Evolutionary conservation across 2,888 invertebrate genomes (phyloP), one percentile per base, ranked within the genome.

Genomic region (Archaeoteleia sp.): DNA sequence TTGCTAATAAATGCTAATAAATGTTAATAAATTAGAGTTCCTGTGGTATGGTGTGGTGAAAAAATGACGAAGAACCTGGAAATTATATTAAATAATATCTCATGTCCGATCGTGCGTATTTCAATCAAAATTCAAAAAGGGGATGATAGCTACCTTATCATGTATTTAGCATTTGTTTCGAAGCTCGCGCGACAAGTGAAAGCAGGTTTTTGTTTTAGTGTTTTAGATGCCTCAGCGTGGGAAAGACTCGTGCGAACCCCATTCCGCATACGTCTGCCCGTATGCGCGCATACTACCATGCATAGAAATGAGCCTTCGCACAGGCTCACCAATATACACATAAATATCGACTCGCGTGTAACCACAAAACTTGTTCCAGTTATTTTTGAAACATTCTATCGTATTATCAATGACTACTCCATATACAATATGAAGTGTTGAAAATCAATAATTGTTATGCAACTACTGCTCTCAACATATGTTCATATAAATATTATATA

Each of bases 181-280:
- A 58, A 46, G 46, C 49, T 69, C 53, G 53, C 39, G 65, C 61
- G 53, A 69, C 55, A 66, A 61, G 61, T 69, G 61, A 61, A 63
- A 54, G 60, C 72, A 69, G 75, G 79, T 82, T 81, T 20, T 82
- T 82, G 79, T 81, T 82, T 82, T 78, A 78, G 75, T 76, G 75
- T 79, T 83, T 81, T 77, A 79, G 76, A 78, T 76, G 77, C 75
- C 77, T 74, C 67, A 72, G 73, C 82, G 83, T 84, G 83, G 81
- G 83, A 84, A 84, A 78, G 76, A 74, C 73, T 75, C 72, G 75
- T 70, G 73, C 67, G 71, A 67, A 68, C 63, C 67, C 68, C 63
- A 51, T 62, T 69, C 62, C 57, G 54, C 58, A 35, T 62, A 65
- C 66, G 65, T 53, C 62, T 66, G 58, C 58, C 39, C 72, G 43